Percentiles rank a stretch among this genome's conserved stretches.
Evolutionary conservation across 1,140 invertebrate genomes (phyloP).

Genomic region (Luehdorfia chinensis): DNA sequence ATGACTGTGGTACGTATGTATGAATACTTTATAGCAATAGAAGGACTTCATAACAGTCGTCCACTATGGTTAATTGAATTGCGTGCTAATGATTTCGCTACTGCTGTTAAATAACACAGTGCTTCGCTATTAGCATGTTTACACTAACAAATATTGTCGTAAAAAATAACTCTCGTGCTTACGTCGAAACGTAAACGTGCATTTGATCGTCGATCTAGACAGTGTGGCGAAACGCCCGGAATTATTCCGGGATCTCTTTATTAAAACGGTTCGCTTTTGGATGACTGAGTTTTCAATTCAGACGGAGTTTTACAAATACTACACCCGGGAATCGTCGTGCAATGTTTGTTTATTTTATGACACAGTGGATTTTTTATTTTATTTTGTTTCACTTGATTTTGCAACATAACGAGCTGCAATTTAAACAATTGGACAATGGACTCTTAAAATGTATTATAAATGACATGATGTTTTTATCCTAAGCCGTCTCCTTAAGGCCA

Average conservation of each 20-base stretch:
- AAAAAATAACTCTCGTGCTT: too few species aligned
- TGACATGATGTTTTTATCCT: too few species aligned
- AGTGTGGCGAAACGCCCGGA: constrained; percentile 2
- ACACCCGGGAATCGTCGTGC: constrained; percentile 9
- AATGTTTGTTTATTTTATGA: constrained; percentile 10
- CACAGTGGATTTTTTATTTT: constrained; percentile 1
- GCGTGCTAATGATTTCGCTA: too few species aligned
- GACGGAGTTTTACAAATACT: not conserved
- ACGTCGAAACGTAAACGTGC: not conserved
- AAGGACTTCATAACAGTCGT: too few species aligned
- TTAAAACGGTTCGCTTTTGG: constrained; percentile 13
- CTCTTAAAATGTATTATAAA: too few species aligned
- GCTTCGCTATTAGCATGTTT: too few species aligned
- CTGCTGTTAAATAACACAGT: too few species aligned
- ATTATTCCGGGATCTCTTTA: constrained; percentile 17
- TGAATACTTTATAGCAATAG: too few species aligned
- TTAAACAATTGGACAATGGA: not conserved
- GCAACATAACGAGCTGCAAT: not conserved
- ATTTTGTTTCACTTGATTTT: not conserved
- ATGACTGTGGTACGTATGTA: too few species aligned
- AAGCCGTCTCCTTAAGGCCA: too few species aligned
- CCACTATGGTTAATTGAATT: too few species aligned
- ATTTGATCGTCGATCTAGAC: not conserved
- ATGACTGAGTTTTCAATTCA: constrained; percentile 17
- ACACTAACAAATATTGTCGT: too few species aligned